A percentile compares a stretch with the other conserved stretches of the same genome.
These are phyloP conservation scores for Cerastis leucographa DNA, from an alignment of 2,888 invertebrate genomes.

Conservation along the genomic window DNA sequence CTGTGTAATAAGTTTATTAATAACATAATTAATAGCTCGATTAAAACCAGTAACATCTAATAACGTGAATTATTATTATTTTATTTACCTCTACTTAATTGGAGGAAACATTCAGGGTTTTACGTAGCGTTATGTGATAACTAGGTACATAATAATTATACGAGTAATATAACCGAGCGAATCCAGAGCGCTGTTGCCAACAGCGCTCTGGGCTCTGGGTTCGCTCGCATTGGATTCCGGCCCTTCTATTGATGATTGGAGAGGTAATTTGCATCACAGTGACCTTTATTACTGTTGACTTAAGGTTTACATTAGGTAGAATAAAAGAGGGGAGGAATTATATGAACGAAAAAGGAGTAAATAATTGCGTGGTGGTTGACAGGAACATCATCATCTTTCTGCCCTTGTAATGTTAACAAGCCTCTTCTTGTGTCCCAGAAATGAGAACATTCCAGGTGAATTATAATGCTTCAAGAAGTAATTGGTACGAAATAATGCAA, in stretches of 20 bases:
- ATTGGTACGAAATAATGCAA: not conserved
- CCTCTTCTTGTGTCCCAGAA: not conserved
- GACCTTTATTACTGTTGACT: too few species aligned
- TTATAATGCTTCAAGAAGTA: not conserved
- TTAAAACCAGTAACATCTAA: constrained; percentile 24
- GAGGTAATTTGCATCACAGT: not conserved
- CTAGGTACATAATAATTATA: too few species aligned
- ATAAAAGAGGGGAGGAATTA: too few species aligned
- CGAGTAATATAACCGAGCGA: too few species aligned
- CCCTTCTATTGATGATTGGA: not conserved
- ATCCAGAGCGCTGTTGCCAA: too few species aligned
- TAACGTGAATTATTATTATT: constrained; percentile 23
- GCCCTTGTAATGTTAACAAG: too few species aligned
- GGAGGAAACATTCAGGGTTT: constrained; percentile 15
- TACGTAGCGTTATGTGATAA: not conserved
- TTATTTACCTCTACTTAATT: constrained; percentile 30
- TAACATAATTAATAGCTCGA: constrained; percentile 26
- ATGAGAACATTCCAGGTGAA: not conserved
- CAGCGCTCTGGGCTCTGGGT: too few species aligned
- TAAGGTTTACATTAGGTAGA: too few species aligned
- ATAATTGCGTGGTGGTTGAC: not conserved
- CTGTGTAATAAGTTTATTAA: constrained; percentile 37
- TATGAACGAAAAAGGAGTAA: not conserved
- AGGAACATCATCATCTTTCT: too few species aligned
- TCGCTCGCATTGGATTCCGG: not conserved